These are phyloP conservation scores for Rhagonycha fulva DNA, from an alignment of 2,888 invertebrate genomes.

Conservation along the genomic window DNA sequence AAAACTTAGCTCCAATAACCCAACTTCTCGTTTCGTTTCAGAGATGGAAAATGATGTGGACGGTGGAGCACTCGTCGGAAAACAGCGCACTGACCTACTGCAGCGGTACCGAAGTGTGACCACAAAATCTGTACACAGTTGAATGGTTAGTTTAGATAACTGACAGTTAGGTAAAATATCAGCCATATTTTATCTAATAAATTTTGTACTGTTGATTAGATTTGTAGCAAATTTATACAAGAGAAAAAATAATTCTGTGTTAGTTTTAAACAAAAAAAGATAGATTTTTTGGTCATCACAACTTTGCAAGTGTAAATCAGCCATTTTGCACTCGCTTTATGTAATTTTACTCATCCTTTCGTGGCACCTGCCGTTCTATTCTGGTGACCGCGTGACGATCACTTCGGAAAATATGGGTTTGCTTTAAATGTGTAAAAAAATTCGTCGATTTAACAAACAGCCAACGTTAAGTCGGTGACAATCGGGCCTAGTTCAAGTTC, in stretches of 20 bases:
- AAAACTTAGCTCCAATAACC: neutral
- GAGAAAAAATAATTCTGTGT: neutral
- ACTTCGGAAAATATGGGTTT: neutral
- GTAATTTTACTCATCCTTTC: neutral
- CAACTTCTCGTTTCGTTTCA: constrained; percentile 45
- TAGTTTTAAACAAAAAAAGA: neutral
- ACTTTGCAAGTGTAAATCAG: neutral
- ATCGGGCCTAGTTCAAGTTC: neutral
- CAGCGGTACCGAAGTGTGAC: constrained; percentile 60
- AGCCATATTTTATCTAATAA: constrained; percentile 44
- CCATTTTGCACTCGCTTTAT: neutral
- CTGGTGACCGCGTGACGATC: neutral
- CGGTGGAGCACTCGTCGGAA: constrained; percentile 55
- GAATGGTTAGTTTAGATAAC: constrained; percentile 52
- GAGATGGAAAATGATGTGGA: constrained; percentile 58
- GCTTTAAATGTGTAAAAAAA: neutral
- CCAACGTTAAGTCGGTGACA: neutral
- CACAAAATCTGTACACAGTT: constrained; percentile 51
- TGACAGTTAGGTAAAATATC: constrained; percentile 36
- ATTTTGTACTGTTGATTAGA: constrained; percentile 20
- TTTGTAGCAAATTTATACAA: constrained; percentile 20
- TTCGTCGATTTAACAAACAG: neutral
- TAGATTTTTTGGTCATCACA: neutral
- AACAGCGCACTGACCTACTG: constrained; percentile 56
- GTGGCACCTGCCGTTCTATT: neutral